Conservation (phyloP, 2,113 vertebrate genomes). For the Xiphias gladius region DNA sequence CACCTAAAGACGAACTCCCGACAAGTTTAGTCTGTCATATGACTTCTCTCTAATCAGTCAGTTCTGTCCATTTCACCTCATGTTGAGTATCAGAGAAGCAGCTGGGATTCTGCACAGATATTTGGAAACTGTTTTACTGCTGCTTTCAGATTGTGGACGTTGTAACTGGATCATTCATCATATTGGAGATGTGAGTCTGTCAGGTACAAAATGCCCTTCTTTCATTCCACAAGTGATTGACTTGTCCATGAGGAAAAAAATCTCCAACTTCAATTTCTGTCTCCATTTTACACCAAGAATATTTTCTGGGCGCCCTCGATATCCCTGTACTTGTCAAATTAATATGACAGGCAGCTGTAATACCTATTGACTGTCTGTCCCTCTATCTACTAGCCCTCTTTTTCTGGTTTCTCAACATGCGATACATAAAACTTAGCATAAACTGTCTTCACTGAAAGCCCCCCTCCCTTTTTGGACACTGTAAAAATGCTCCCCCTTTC, state of each 20-base stretch:
- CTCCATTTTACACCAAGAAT: background rate
- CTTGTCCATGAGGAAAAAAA: background rate
- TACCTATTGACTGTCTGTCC: slow-evolving; percentile 6
- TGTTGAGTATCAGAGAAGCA: background rate
- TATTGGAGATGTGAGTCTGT: slow-evolving; percentile 32
- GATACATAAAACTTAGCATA: slow-evolving; percentile 1
- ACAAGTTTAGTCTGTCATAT: background rate
- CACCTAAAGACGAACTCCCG: background rate
- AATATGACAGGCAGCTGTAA: slow-evolving; percentile 26
- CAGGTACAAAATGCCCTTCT: slow-evolving; percentile 17
- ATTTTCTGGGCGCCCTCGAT: background rate
- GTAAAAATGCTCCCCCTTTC: slow-evolving; percentile 5
- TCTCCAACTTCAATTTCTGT: background rate
- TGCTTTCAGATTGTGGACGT: slow-evolving; percentile 14
- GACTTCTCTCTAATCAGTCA: background rate
- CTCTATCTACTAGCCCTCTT: background rate
- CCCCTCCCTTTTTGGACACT: background rate
- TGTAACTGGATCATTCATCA: slow-evolving; percentile 25
- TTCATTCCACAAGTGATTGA: slow-evolving; percentile 19
- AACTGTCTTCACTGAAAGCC: background rate
- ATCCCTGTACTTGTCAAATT: background rate
- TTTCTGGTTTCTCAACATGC: background rate
- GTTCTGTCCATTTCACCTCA: background rate
- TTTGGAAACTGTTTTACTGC: background rate
- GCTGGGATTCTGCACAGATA: slow-evolving; percentile 19